These are phyloP conservation scores for Aporrectodea caliginosa DNA, from an alignment of 1,140 invertebrate genomes.

Conservation along the genomic window DNA sequence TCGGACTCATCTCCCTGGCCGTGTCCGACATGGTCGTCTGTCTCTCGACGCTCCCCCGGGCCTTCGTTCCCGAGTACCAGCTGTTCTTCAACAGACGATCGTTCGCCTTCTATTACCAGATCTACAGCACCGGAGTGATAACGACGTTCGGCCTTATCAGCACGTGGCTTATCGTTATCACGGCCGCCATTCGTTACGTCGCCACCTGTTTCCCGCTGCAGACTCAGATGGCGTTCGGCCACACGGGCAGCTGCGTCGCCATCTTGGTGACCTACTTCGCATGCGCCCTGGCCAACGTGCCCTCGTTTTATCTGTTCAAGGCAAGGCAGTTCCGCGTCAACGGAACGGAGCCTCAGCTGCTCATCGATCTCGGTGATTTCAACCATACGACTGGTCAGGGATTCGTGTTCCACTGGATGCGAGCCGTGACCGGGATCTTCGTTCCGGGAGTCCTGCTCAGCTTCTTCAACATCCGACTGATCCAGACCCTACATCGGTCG, in stretches of 20 bases:
- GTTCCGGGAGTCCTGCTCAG: constrained; percentile 13
- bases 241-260: not conserved
- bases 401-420: not conserved
- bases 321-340: not conserved
- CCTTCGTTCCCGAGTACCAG: not conserved
- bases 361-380: constrained; percentile 6
- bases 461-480: constrained; percentile 16
- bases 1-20: constrained; percentile 10
- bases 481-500: not conserved
- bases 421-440: not conserved
- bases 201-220: constrained; percentile 12
- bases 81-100: not conserved
- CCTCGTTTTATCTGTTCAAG: constrained; percentile 6
- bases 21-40: constrained; percentile 17
- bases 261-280: not conserved
- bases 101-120: not conserved
- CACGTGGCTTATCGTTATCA: constrained; percentile 17
- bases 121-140: constrained; percentile 4
- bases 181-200: constrained; percentile 11
- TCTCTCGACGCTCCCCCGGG: not conserved
- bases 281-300: constrained; percentile 9
- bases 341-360: not conserved
- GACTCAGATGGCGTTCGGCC: not conserved
- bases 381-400: not conserved
- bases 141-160: constrained; percentile 4